These are phyloP conservation scores for Apogon hyalosoma DNA, from an alignment of 2,797 vertebrate genomes.

Conservation along the genomic window DNA sequence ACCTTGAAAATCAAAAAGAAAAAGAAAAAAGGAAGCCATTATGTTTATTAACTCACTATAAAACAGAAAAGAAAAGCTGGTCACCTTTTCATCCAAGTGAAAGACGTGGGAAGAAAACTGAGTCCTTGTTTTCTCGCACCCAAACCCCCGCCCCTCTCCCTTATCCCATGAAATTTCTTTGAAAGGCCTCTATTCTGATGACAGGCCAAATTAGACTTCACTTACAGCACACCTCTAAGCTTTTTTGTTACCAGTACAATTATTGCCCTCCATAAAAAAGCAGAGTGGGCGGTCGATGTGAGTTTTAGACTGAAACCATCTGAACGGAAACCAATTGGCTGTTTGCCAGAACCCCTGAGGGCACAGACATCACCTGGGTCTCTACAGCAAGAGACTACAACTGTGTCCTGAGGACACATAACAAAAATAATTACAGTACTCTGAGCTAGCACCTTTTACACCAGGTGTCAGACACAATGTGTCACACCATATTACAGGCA, in stretches of 20 bases:
- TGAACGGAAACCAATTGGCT: slow-evolving; percentile 45
- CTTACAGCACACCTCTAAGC: slow-evolving; percentile 29
- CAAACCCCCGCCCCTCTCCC: slow-evolving; percentile 22
- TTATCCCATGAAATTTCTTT: slow-evolving; percentile 36
- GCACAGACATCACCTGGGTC: slow-evolving; percentile 54
- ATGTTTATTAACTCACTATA: background rate
- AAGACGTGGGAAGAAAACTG: slow-evolving; percentile 11
- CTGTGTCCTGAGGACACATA: slow-evolving; percentile 41
- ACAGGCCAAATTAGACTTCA: slow-evolving; percentile 42
- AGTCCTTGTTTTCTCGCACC: slow-evolving; percentile 25
- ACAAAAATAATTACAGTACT: slow-evolving; percentile 51
- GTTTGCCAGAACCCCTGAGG: slow-evolving; percentile 42
- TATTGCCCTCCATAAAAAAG: slow-evolving; percentile 46
- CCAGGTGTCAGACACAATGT: slow-evolving; percentile 41
- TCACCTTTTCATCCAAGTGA: slow-evolving; percentile 2
- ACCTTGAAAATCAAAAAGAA: slow-evolving; percentile 50
- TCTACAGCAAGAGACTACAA: slow-evolving; percentile 11
- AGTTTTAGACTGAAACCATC: slow-evolving; percentile 33
- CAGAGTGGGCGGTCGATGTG: slow-evolving; percentile 21
- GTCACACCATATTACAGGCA: slow-evolving; percentile 17
- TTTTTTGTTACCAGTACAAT: slow-evolving; percentile 4
- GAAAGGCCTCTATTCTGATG: slow-evolving; percentile 43
- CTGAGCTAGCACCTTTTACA: slow-evolving; percentile 25
- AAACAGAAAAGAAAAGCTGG: background rate
- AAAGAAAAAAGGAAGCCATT: slow-evolving; percentile 13